Percentiles rank a stretch among this genome's conserved stretches.
Evolutionary conservation across 1,140 invertebrate genomes (phyloP).

Genomic region (Bombyx mori): ASM3026992v2 NC_085128.1:9005501-9006000

Average conservation of each 20-base stretch:
- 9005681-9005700: constrained; percentile 48
- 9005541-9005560: constrained; percentile 1
- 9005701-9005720: constrained; percentile 47
- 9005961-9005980: constrained; percentile 14
- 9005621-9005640: constrained; percentile 5
- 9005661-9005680: constrained; percentile 45
- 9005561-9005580: background rate
- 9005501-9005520: too few species aligned
- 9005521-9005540: background rate
- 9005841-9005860: constrained; percentile 1
- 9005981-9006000: constrained; percentile 50
- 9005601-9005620: constrained; percentile 9
- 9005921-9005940: constrained; percentile 51
- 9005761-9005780: constrained; percentile 41
- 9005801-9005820: constrained; percentile 59
- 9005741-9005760: constrained; percentile 45
- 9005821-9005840: background rate
- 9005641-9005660: constrained; percentile 29
- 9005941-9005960: constrained; percentile 36
- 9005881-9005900: background rate
- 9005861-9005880: background rate
- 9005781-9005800: constrained; percentile 40
- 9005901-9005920: constrained; percentile 38
- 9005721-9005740: constrained; percentile 67
- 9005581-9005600: constrained; percentile 20